Evolutionary conservation across 2,888 invertebrate genomes (phyloP).

Genomic region (Drosophila villosipedis): DNA sequence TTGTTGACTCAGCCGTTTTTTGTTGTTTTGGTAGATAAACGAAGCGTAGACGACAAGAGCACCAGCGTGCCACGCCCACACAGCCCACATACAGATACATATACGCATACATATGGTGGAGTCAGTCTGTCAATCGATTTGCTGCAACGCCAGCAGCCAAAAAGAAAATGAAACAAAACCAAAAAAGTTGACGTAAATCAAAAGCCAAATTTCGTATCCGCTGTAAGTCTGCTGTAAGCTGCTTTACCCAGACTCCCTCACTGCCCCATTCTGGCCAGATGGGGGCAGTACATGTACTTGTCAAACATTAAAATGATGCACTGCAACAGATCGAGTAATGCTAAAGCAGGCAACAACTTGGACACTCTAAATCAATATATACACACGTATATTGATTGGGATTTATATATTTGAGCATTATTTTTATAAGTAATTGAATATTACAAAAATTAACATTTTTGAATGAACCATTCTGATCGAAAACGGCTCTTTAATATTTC

Average conservation of each 20-base stretch:
- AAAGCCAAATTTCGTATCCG: constrained; percentile 80
- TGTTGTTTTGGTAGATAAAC: constrained; percentile 77
- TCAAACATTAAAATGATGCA: constrained; percentile 45
- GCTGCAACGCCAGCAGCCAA: constrained; percentile 47
- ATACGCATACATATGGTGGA: constrained; percentile 11
- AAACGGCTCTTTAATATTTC: not conserved
- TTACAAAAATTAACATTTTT: not conserved
- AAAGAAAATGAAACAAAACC: constrained; percentile 44
- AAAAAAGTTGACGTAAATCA: constrained; percentile 75
- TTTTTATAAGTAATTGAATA: not conserved
- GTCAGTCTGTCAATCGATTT: constrained; percentile 78
- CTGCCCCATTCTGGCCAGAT: not conserved
- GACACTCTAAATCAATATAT: not conserved
- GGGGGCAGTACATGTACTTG: constrained; percentile 43
- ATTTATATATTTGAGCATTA: not conserved
- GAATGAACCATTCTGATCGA: not conserved
- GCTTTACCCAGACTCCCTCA: constrained; percentile 41
- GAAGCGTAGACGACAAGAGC: constrained; percentile 55
- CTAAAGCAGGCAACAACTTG: constrained; percentile 12
- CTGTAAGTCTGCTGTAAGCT: constrained; percentile 82
- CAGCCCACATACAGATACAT: constrained; percentile 14
- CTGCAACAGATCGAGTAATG: constrained; percentile 3
- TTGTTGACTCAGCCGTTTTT: constrained; percentile 61
- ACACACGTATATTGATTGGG: not conserved
- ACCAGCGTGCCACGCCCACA: constrained; percentile 45